phyloP scores from a whole-genome alignment of 2,888 invertebrate species.

The Malthinus seriepunctatus region DNA sequence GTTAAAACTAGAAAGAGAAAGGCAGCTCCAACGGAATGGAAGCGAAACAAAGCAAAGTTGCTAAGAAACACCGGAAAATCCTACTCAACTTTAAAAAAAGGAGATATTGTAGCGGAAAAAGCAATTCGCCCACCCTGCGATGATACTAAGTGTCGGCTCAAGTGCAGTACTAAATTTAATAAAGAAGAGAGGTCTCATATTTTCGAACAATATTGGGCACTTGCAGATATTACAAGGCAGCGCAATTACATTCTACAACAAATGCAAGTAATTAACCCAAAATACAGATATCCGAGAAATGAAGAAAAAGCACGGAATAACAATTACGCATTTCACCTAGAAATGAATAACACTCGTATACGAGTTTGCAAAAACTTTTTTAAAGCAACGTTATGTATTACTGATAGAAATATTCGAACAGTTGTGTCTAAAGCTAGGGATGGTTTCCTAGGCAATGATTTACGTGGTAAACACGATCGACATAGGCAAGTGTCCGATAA shows the following conservation, averaged over 20 bases:
- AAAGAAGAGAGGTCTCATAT: background rate
- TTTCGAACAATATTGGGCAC: conserved; percentile 3
- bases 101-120: conserved; percentile 4
- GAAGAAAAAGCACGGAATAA: conserved; percentile 23
- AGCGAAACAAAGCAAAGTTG: conserved; percentile 13
- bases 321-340: conserved; percentile 33
- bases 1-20: too few species aligned
- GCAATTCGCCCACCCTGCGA: conserved; percentile 10
- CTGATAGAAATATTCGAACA: conserved; percentile 30
- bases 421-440: conserved; percentile 21
- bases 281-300: conserved; percentile 30
- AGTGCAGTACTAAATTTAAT: conserved; percentile 10
- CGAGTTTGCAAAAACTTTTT: conserved; percentile 30
- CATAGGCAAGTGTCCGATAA: conserved; percentile 29
- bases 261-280: conserved; percentile 23
- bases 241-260: conserved; percentile 12
- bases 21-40: background rate
- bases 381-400: conserved; percentile 28
- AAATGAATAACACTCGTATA: conserved; percentile 16
- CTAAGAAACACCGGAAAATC: conserved; percentile 9
- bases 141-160: conserved; percentile 8
- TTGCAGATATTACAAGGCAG: conserved; percentile 1
- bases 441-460: conserved; percentile 9
- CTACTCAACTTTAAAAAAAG: conserved; percentile 9
- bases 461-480: conserved; percentile 26